Conservation (phyloP, 2,888 invertebrate genomes). For the Drosophila eohydei region DNA sequence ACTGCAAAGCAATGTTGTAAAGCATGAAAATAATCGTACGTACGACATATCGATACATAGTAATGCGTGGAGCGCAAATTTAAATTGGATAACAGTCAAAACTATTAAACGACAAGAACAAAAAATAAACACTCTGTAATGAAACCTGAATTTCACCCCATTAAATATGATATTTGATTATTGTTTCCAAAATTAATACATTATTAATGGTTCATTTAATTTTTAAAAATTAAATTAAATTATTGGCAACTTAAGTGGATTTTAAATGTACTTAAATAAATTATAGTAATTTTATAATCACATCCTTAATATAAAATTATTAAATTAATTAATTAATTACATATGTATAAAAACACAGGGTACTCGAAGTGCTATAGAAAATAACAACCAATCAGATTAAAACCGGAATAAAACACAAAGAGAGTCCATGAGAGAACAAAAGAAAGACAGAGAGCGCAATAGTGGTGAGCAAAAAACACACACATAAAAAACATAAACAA, state of each 20-base stretch:
- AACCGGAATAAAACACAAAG: slow-evolving; percentile 49
- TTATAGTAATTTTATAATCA: neutral
- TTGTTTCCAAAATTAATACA: neutral
- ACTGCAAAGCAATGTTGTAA: slow-evolving; percentile 6
- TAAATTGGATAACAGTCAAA: neutral
- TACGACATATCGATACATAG: slow-evolving; percentile 24
- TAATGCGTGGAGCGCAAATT: slow-evolving; percentile 1
- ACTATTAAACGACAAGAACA: neutral
- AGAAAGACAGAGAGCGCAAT: slow-evolving; percentile 39
- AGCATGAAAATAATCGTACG: slow-evolving; percentile 8
- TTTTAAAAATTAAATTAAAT: neutral
- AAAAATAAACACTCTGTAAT: neutral
- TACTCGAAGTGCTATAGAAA: slow-evolving; percentile 15
- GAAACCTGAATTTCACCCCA: neutral
- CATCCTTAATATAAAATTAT: neutral
- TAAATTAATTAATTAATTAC: neutral
- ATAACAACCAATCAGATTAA: slow-evolving; percentile 47
- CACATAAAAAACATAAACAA: slow-evolving; percentile 79
- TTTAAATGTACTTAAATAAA: neutral
- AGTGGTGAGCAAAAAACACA: slow-evolving; percentile 56
- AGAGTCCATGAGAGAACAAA: slow-evolving; percentile 27
- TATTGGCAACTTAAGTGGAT: neutral
- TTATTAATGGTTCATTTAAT: neutral
- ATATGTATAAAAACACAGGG: slow-evolving; percentile 30
- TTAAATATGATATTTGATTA: neutral